Conservation (phyloP, 2,888 invertebrate genomes). For the Ornithoptera priamus region DNA sequence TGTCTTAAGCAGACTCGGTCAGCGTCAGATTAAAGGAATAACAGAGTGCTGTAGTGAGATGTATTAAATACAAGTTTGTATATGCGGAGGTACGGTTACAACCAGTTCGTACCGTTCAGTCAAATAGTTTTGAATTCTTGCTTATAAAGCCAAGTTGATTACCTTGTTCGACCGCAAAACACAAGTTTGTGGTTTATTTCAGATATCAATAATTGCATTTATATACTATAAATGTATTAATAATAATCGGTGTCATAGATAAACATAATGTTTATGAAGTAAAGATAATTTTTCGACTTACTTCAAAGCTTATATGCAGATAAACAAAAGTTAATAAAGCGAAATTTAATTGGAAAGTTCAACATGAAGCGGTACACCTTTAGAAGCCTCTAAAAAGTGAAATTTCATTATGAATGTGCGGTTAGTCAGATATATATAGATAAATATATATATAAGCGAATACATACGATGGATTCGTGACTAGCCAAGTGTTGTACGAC, state of each 20-base stretch:
- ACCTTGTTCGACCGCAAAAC: conserved; percentile 31
- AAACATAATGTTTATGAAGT: neutral
- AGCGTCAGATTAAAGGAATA: conserved; percentile 1
- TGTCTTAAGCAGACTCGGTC: conserved; percentile 15
- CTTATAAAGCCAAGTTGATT: conserved; percentile 37
- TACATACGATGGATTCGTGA: conserved; percentile 29
- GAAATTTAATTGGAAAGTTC: neutral
- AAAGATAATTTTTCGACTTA: neutral
- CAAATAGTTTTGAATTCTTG: conserved; percentile 40
- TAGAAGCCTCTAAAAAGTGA: conserved; percentile 24
- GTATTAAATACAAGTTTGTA: conserved; percentile 32
- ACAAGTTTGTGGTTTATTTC: conserved; percentile 23
- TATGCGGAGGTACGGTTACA: conserved; percentile 20
- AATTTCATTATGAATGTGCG: conserved; percentile 14
- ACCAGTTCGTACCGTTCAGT: conserved; percentile 32
- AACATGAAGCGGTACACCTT: neutral
- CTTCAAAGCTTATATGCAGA: neutral
- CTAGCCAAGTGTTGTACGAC: conserved; percentile 33
- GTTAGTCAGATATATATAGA: neutral
- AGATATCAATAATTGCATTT: neutral
- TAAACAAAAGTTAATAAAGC: neutral
- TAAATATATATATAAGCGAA: neutral
- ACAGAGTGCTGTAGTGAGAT: conserved; percentile 25
- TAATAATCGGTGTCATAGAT: neutral
- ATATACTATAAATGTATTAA: neutral